Conservation (phyloP, 2,113 vertebrate species). For the Sterrhoptilus dennistouni region DNA sequence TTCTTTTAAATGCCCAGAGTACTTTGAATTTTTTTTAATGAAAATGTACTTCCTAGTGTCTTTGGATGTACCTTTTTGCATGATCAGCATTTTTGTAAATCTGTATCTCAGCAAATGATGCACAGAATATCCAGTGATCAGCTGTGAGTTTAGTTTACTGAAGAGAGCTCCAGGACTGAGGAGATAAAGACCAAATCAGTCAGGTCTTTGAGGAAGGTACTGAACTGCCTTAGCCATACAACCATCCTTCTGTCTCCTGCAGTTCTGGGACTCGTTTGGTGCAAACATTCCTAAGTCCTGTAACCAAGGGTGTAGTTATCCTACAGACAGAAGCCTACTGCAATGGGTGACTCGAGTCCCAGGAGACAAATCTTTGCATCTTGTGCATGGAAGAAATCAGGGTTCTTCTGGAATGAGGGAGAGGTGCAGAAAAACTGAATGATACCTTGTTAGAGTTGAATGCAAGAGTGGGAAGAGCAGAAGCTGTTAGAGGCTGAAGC, state of each 20-base stretch:
- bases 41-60: background rate
- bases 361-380: background rate
- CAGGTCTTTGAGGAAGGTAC: background rate
- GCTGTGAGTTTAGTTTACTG: background rate
- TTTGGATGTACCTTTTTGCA: background rate
- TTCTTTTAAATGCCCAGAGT: background rate
- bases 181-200: background rate
- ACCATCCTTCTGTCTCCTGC: background rate
- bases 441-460: rapidly evolving
- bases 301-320: background rate
- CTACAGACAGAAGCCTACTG: background rate
- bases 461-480: background rate
- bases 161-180: background rate
- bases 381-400: background rate
- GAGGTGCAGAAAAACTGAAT: background rate
- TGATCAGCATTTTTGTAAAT: background rate
- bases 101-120: background rate
- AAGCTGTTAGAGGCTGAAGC: background rate
- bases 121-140: background rate
- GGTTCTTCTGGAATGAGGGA: background rate
- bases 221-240: background rate
- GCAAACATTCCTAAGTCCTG: background rate
- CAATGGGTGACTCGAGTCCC: background rate
- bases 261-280: background rate
- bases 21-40: background rate